Evolutionary conservation across 2,113 vertebrate species (phyloP).

Genomic region (Fukomys damarensis): DNA sequence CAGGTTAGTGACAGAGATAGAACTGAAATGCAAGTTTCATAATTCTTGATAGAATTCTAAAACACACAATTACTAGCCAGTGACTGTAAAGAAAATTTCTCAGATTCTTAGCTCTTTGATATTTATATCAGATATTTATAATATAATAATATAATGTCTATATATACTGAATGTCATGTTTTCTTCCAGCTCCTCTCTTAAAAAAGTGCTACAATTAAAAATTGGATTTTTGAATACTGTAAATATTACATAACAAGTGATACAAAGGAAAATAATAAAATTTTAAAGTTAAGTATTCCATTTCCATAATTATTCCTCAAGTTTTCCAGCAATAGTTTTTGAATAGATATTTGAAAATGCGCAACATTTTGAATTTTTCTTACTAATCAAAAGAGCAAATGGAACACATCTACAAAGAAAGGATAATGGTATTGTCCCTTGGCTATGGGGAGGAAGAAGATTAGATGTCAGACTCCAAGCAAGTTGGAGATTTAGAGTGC

Average conservation of each 20-base stretch:
- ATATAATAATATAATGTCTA: neutral
- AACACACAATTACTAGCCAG: neutral
- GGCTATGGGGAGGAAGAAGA: neutral
- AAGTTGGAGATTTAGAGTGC: neutral
- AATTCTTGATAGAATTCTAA: conserved; percentile 10
- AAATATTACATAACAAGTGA: neutral
- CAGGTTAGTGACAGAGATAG: neutral
- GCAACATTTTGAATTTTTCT: conserved; percentile 16
- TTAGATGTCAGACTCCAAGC: neutral
- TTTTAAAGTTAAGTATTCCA: neutral
- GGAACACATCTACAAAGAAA: neutral
- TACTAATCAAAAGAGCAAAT: neutral
- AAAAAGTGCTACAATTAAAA: neutral
- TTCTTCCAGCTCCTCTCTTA: neutral
- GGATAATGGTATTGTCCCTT: neutral
- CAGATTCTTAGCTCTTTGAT: neutral
- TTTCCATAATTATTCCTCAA: neutral
- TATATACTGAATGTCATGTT: neutral
- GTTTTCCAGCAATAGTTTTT: neutral
- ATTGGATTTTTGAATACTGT: neutral
- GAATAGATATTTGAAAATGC: neutral
- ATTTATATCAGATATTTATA: neutral
- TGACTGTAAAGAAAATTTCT: neutral
- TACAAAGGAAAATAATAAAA: neutral
- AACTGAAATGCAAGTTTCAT: neutral